Conservation (phyloP, 2,888 invertebrate genomes). For the Campoletis raptor region DNA sequence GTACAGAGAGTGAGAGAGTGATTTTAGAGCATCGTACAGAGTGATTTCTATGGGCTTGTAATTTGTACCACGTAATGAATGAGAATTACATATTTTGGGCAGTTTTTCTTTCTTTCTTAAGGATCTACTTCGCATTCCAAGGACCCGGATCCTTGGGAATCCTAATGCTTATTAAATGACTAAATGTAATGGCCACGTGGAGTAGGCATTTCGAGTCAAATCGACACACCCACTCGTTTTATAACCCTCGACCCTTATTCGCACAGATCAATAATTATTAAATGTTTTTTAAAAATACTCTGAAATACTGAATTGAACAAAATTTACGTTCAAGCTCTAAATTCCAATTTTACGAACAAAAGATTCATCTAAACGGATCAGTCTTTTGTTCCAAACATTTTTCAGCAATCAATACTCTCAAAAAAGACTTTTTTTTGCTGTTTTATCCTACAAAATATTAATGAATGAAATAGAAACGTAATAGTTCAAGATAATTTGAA, state of each 20-base stretch:
- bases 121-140: conserved; percentile 33
- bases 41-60: conserved; percentile 37
- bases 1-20: conserved; percentile 61
- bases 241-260: background rate
- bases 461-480: background rate
- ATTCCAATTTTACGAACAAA: background rate
- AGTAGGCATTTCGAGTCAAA: conserved; percentile 2
- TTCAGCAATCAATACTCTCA: background rate
- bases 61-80: conserved; percentile 29
- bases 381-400: background rate
- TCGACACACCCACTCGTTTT: background rate
- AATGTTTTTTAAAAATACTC: background rate
- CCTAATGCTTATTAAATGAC: conserved; percentile 22
- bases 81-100: conserved; percentile 2
- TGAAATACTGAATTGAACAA: background rate
- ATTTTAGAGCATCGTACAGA: conserved; percentile 54
- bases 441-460: background rate
- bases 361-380: background rate
- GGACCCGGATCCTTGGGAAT: conserved; percentile 40
- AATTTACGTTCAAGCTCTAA: background rate
- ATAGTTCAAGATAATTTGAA: background rate
- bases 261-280: background rate
- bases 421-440: background rate
- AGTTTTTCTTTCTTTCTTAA: conserved; percentile 20
- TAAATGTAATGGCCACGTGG: conserved; percentile 12